phyloP scores from a whole-genome alignment of 2,888 invertebrate genomes.

The Leptinotarsa tumamoca region DNA sequence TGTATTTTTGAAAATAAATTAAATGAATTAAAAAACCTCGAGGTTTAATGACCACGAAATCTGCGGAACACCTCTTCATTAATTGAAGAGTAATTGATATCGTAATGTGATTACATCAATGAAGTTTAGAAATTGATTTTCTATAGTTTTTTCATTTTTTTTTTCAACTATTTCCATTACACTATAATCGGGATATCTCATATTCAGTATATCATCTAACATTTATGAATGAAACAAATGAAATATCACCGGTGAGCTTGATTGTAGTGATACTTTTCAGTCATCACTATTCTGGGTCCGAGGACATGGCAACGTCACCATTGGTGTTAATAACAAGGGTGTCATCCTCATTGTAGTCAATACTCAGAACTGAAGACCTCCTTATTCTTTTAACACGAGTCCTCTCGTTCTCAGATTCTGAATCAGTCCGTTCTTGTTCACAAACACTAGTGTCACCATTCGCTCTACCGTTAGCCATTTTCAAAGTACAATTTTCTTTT shows the following conservation, averaged over 20 bases:
- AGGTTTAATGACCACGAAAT: no score
- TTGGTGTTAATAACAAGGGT: conserved; percentile 78
- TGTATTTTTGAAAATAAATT: not conserved
- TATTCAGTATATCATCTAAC: not conserved
- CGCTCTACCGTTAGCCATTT: conserved; percentile 53
- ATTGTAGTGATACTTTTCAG: conserved; percentile 38
- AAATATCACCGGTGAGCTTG: not conserved
- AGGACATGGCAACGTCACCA: conserved; percentile 72
- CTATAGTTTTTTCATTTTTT: not conserved
- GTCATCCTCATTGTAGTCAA: conserved; percentile 82
- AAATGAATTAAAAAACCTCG: no score
- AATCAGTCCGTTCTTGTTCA: conserved; percentile 67
- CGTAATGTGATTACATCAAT: not conserved
- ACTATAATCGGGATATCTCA: not conserved
- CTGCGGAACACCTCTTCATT: not conserved
- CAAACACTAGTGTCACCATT: conserved; percentile 60
- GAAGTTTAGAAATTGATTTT: not conserved
- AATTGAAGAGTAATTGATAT: not conserved
- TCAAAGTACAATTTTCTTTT: conserved; percentile 69
- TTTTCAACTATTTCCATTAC: not conserved
- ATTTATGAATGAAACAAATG: conserved; percentile 13
- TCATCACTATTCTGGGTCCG: conserved; percentile 61
- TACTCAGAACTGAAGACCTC: conserved; percentile 77
- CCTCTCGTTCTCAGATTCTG: conserved; percentile 66
- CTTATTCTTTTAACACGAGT: conserved; percentile 75